Evolutionary conservation across 2,888 invertebrate species (phyloP), one percentile per base, ranked within the genome.

Genomic region (Acanthosepion esculentum): DNA sequence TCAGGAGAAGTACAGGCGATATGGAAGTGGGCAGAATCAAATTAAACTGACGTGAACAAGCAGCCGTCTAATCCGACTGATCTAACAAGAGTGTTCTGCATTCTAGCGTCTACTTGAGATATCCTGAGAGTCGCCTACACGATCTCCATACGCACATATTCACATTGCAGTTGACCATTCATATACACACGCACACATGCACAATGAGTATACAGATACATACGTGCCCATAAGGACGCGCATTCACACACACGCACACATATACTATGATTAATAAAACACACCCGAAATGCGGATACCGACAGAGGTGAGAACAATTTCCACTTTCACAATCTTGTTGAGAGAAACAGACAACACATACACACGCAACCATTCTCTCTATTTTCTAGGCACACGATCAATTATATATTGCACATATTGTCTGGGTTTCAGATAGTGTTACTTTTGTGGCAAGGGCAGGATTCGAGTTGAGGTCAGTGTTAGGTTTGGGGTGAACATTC

Each of bases 1-100:
- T n/a, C n/a, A 78, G n/a, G n/a, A 2, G 78, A 12, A n/a, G 15
- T 15, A 1, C 12, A 78, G n/a, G 1, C n/a, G 78, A 15, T 15
- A 78, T 3, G 4, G n/a, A 78, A 78, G n/a, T n/a, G 78, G 78
- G 78, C n/a, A 33, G n/a, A n/a, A n/a, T n/a, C 7, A 5, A n/a
- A 78, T n/a, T 78, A 78, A 78, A n/a, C n/a, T n/a, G n/a, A 78
- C n/a, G 78, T 78, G 78, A 78, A 78, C 78, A 78, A 78, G 78
- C n/a, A 78, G 8, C n/a, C 78, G 18, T 78, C 78, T n/a, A 78
- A 78, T n/a, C n/a, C 78, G 78, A n/a, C 33, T 8, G 78, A 78
- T 78, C 78, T 78, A 78, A 78, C n/a, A 78, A 78, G 41, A 41
- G 78, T 78, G n/a, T n/a, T 78, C 33, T 18, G 78, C 20, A 78